phyloP scores from a whole-genome alignment of 2,797 vertebrate species.

The Schizopygopsis malacanthus region DNA sequence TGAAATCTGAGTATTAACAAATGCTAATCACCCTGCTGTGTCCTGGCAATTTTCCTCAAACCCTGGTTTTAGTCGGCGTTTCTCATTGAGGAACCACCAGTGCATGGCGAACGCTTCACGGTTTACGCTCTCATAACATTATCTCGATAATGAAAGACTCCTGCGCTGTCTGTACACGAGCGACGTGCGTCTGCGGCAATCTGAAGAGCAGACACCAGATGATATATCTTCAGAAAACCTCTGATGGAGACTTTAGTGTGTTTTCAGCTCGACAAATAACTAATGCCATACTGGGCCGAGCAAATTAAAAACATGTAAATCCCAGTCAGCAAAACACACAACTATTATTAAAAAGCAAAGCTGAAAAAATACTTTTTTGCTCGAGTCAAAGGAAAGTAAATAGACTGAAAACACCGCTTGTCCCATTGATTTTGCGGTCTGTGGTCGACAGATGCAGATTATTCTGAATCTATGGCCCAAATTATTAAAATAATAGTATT shows the following conservation, averaged over 20 bases:
- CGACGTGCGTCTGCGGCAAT: neutral
- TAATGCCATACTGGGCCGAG: neutral
- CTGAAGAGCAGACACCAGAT: conserved; percentile 27
- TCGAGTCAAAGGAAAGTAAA: conserved; percentile 13
- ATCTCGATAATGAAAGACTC: conserved; percentile 33
- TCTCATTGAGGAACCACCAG: conserved; percentile 20
- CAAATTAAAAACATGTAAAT: neutral
- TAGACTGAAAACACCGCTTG: neutral
- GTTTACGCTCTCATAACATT: conserved; percentile 35
- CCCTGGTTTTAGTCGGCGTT: conserved; percentile 15
- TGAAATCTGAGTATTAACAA: conserved; percentile 51
- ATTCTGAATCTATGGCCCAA: neutral
- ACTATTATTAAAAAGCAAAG: conserved; percentile 38
- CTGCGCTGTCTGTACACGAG: neutral
- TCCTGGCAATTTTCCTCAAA: conserved; percentile 36
- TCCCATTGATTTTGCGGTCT: neutral
- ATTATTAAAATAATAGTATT: neutral
- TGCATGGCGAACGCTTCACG: neutral
- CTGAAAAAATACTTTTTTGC: neutral
- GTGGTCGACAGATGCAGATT: neutral
- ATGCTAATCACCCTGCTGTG: conserved; percentile 58
- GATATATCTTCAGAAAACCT: neutral
- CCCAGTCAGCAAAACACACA: conserved; percentile 23
- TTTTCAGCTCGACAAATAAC: conserved; percentile 19
- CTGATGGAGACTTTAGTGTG: neutral